Evolutionary conservation across 2,888 invertebrate species (phyloP), one percentile per base, ranked within the genome.

Genomic region (Aleiodes alternator): DNA sequence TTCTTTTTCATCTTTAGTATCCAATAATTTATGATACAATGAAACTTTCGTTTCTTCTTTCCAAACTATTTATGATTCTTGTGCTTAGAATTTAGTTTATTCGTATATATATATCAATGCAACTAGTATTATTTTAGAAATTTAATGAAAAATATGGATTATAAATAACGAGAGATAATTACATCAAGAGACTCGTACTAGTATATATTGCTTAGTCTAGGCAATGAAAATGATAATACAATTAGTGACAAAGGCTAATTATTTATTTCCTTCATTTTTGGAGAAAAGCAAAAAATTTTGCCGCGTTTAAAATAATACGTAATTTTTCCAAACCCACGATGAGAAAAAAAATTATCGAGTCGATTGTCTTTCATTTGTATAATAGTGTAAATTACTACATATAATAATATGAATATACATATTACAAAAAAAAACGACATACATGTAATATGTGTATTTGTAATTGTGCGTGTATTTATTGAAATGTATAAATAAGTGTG

Each of bases 391-490:
- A 71, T 71, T 43, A 48, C 43, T 51, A 55, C 57, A 68, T 57
- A 43, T 74, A 16, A 12, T 68, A 23, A 53, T 69, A 53, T 48
- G 66, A 16, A 73, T 71, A 59, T 31, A 77, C 73, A 73, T 75
- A 73, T 72, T 75, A 5, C 43, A 72, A 74, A 76, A 78, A 76
- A 78, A 72, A 71, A 78, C 71, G 71, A 69, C 79, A 73, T 80
- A 77, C 78, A 74, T 72, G 66, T 75, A 9, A 72, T 69, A 72
- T 69, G 80, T 72, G 78, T 55, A 84, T 83, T 80, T 85, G 83
- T 86, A 82, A 83, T 84, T 73, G 83, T 83, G 82, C 81, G 83
- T 84, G 79, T 77, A 73, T 64, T 73, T 68, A 48, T 56, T 69
- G 14, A 80, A 84, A 83, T 84, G 84, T 82, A 59, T 34, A 31